Base-by-base conservation (phyloP, 2,797 vertebrate species). In the Malacoraja senta region DNA sequence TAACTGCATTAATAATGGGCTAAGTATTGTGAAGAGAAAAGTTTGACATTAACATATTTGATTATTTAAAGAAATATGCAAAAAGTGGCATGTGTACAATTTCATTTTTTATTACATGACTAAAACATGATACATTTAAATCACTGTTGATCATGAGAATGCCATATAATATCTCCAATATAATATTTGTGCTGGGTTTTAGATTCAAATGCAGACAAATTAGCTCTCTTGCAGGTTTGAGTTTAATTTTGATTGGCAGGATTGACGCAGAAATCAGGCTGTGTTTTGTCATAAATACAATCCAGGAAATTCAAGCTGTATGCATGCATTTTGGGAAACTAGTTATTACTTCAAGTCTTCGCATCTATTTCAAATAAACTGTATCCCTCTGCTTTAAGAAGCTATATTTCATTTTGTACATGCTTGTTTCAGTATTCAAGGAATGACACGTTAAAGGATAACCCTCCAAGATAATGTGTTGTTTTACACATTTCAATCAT, bases 401-500 rank as follows among this genome's bases (percentile, higher is more conserved):
- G 1, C 0, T 88, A 88, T 29, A 92, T 74, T 76, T 92, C 35
- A 74, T 24, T 29, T 92, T 76, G 44, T 72, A 19, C 38, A 15
- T 74, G 38, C 68, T 86, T 80, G 32, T 93, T 80, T 93, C 84
- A 94, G 88, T 1, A 93, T 3, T 94, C 8, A 53, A 93, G 94
- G 88, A 32, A 81, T 94, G 94, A 12, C 61, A 90, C 86, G 93
- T 0, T 94, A 91, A 94, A 93, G 90, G 78, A 90, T 92, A 93
- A 88, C 93, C 91, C 26, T 58, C 71, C 90, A 92, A 76, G 71
- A 38, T 92, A 76, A 92, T 76, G 29, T 92, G n/a, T 38, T 92
- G 71, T 92, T 92, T 92, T 92, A 92, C 90, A 92, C 24, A 92
- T 92, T 92, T 65, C 88, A 92, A 26, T 74, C 90, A 92, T 92